phyloP scores from a whole-genome alignment of 2,113 vertebrate species.

The Vidua chalybeata region DNA sequence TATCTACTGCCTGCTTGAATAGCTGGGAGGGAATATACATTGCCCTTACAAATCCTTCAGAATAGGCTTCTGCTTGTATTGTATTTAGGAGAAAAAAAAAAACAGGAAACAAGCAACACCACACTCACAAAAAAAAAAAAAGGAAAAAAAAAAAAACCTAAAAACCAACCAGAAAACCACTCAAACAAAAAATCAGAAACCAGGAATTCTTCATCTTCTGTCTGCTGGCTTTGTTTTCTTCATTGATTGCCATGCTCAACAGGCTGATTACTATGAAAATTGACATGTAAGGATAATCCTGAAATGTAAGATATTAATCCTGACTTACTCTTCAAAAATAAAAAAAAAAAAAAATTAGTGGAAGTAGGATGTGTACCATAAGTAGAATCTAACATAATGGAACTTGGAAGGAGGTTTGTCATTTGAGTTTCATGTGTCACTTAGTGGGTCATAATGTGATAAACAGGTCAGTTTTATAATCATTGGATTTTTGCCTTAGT shows the following conservation, averaged over 20 bases:
- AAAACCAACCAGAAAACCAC: background rate
- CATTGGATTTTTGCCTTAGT: background rate
- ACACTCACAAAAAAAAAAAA: too few relatives aligned
- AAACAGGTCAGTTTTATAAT: background rate
- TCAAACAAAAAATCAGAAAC: background rate
- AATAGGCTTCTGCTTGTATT: background rate
- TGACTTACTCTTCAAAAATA: background rate
- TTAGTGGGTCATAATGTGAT: background rate
- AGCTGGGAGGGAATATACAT: background rate
- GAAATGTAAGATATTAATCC: background rate
- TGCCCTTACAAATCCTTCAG: background rate
- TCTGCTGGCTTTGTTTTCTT: background rate
- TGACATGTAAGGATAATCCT: background rate
- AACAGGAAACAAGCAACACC: background rate
- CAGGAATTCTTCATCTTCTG: background rate
- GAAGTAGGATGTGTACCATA: background rate
- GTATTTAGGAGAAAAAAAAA: background rate
- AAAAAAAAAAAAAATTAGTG: background rate
- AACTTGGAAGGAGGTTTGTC: background rate
- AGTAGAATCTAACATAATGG: background rate
- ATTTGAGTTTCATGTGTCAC: background rate
- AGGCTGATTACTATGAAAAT: background rate
- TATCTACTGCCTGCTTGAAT: conserved; percentile 11
- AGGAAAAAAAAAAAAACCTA: fast-evolving
- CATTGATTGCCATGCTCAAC: background rate